Conservation (phyloP, 2,797 vertebrate species). For the Orestias chungarensis region DNA sequence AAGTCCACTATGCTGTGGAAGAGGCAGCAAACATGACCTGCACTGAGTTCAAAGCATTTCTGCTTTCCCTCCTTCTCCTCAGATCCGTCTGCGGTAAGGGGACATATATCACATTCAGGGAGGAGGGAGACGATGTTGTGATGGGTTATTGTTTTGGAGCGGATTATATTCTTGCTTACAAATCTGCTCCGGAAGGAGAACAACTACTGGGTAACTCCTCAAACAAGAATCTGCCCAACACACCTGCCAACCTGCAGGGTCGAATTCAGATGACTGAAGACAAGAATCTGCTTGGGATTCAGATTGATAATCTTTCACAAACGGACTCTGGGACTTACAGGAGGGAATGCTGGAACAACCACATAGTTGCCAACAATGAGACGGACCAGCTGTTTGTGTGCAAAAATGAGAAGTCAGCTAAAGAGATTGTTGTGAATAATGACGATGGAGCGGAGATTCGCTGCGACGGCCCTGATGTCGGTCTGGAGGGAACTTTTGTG, state of each 20-base stretch:
- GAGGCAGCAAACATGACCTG: conserved; percentile 61
- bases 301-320: conserved; percentile 58
- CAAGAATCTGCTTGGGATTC: conserved; percentile 53
- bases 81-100: conserved; percentile 43
- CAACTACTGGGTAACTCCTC: conserved; percentile 77
- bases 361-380: conserved; percentile 26
- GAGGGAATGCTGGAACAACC: conserved; percentile 75
- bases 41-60: conserved; percentile 27
- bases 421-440: conserved; percentile 45
- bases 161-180: conserved; percentile 74
- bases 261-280: conserved; percentile 49
- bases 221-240: background rate
- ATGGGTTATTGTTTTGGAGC: conserved; percentile 76
- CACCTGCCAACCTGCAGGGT: conserved; percentile 51
- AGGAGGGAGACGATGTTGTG: conserved; percentile 40
- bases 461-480: conserved; percentile 51
- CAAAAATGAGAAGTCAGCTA: conserved; percentile 33
- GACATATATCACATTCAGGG: conserved; percentile 52
- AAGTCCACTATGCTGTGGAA: conserved; percentile 26
- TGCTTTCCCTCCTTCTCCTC: conserved; percentile 64
- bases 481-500: conserved; percentile 44
- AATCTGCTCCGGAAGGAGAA: conserved; percentile 45
- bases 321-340: conserved; percentile 73
- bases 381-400: conserved; percentile 68
- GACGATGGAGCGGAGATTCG: conserved; percentile 42